Base-by-base conservation (phyloP, 2,797 vertebrate species). In the Prionace glauca region DNA sequence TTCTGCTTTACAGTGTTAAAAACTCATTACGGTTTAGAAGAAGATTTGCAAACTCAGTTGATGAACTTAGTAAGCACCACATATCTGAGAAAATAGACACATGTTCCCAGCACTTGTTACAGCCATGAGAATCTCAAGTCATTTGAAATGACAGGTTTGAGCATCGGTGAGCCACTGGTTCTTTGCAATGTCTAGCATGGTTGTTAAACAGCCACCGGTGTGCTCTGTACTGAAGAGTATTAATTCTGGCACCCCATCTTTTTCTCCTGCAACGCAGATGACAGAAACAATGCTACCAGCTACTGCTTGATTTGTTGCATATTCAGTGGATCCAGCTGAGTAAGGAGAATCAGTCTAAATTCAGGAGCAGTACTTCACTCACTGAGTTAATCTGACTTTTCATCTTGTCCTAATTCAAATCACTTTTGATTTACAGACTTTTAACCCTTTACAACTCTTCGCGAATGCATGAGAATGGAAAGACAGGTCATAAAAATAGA, bases 341-440 rank as follows among this genome's bases (percentile, higher is more conserved):
- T 96, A 97, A 97, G 96, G 97, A 97, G 97, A 98, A 96, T 96
- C 97, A 97, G 97, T 98, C 98, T 97, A 98, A 98, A 98, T 98
- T 98, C 98, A 97, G 97, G 97, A 97, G 97, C 97, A 97, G 98
- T 96, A 96, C 97, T 97, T 98, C 71, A 50, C 97, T 98, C 97
- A 98, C 97, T 97, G 97, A 97, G 97, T 96, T 96, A 97, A 97
- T 98, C 98, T 98, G 97, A 98, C 97, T 98, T 97, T 98, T 98
- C 97, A 98, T 98, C 98, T 98, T 96, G 96, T 97, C 98, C 97
- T 97, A 97, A 97, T 98, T 97, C 97, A 97, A 98, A 97, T 97
- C 96, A 97, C 97, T 97, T 97, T 90, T 16, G 29, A 50, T 77
- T 77, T 77, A 56, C 45, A 77, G 45, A 95, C 71, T n/a, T 72